Evolutionary conservation across 2,113 vertebrate species (phyloP), one percentile per base, ranked within the genome.

Genomic region (Copsychus sechellarum): DNA sequence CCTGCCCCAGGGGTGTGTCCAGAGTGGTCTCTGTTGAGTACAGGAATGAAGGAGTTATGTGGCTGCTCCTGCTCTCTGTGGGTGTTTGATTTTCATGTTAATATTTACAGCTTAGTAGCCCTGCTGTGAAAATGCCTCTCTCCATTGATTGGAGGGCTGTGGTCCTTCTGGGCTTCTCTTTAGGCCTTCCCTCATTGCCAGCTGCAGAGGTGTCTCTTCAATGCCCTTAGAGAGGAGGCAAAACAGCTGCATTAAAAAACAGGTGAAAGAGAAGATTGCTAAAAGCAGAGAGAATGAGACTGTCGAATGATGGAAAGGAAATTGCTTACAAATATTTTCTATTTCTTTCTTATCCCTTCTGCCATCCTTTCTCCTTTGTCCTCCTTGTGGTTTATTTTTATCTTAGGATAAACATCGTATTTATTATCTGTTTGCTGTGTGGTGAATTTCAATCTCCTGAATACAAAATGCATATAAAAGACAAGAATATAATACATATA

Each of bases 361-460:
- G 43, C 71, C 28, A 45, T 96, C 76, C 47, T n/a, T 90, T 78
- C 47, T 93, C 58, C 64, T 94, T 92, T 93, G 88, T 88, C 80
- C 92, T 94, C 40, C 36, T 92, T 79, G 60, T 57, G 66, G 23
- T 86, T 70, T 86, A 78, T 45, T 76, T 92, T 80, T 93, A 73
- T 88, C 84, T 86, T 25, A 36, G 54, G 65, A 80, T 93, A 94
- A 88, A 74, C 43, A 85, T 71, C 1, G 2, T 50, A 64, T 79
- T 86, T 96, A 67, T 87, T 91, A 96, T 92, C 67, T 88, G 11
- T 89, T 84, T 77, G 38, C 51, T 45, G 18, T 83, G 61, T 31
- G 51, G 47, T 33, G 78, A 73, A 88, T 92, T 88, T 82, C 19
- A 92, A 79, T 91, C 73, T 90, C 92, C 65, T 89, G 66, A 90